These are phyloP conservation scores for Tanypteryx hageni DNA, from an alignment of 2,888 invertebrate species.

Conservation along the genomic window DNA sequence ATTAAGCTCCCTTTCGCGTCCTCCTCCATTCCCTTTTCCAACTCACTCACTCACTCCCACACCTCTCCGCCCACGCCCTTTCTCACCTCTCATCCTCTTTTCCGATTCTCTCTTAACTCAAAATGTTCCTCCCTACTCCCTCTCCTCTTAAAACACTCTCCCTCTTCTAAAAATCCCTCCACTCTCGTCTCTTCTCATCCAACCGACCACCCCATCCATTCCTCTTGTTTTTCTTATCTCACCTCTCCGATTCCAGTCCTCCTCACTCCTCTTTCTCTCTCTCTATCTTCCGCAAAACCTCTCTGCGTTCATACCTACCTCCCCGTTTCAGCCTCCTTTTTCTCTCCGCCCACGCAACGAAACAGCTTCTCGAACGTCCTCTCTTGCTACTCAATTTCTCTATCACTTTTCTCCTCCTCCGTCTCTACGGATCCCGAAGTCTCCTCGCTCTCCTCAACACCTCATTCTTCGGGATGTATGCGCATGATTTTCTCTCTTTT, in stretches of 20 bases:
- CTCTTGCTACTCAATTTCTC: background rate
- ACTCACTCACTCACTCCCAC: background rate
- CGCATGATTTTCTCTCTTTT: background rate
- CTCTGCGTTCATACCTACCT: background rate
- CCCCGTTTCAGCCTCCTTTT: background rate
- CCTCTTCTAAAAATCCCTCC: too few relatives aligned
- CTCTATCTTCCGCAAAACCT: background rate
- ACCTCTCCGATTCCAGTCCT: too few relatives aligned
- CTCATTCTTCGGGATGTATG: constrained; percentile 8
- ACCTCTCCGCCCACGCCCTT: background rate
- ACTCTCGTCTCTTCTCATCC: too few relatives aligned
- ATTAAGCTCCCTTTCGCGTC: background rate
- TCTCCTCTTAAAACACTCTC: too few relatives aligned
- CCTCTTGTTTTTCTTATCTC: too few relatives aligned
- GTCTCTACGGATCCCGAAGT: too few relatives aligned
- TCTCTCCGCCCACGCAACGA: background rate
- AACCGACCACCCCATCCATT: too few relatives aligned
- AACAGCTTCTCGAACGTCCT: background rate
- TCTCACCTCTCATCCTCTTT: background rate
- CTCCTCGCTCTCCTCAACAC: background rate
- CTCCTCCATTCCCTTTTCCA: background rate
- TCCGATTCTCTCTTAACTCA: too few relatives aligned
- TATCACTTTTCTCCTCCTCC: too few relatives aligned
- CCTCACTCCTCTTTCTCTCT: background rate
- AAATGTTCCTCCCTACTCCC: too few relatives aligned